These are phyloP conservation scores for Bradypodion pumilum DNA, from an alignment of 2,797 vertebrate genomes.

Conservation along the genomic window DNA sequence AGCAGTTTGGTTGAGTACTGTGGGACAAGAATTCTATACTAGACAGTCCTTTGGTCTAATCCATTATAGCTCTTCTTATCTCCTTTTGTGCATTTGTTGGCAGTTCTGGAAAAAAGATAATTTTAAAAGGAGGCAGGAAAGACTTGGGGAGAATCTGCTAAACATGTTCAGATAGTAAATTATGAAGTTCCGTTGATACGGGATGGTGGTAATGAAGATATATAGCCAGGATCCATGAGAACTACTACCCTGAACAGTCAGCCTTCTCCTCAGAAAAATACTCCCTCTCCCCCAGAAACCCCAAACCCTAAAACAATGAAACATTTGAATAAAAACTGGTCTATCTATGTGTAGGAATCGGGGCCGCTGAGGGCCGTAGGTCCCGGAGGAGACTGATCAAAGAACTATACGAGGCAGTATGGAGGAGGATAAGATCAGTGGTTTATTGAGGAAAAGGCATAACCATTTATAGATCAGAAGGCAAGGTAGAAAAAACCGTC, in stretches of 20 bases:
- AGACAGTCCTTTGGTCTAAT: not conserved
- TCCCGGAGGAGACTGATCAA: too few relatives aligned
- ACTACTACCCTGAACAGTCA: not conserved
- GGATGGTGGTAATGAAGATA: not conserved
- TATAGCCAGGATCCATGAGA: not conserved
- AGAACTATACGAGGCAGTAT: too few relatives aligned
- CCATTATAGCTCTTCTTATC: not conserved
- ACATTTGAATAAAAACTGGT: not conserved
- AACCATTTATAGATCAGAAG: too few relatives aligned
- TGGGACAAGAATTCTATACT: not conserved
- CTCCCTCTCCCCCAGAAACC: not conserved
- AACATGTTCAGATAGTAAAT: not conserved
- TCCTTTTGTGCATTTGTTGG: not conserved
- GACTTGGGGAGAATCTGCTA: not conserved
- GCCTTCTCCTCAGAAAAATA: not conserved
- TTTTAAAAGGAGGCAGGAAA: not conserved
- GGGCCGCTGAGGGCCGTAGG: too few relatives aligned
- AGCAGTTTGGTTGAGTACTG: not conserved
- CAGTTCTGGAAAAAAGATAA: not conserved
- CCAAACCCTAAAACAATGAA: not conserved
- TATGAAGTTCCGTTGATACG: not conserved
- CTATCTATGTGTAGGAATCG: too few relatives aligned
- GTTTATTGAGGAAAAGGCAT: too few relatives aligned
- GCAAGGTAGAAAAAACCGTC: too few relatives aligned
- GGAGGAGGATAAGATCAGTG: too few relatives aligned